A percentile compares a stretch with the other conserved stretches of the same genome.
phyloP scores from a whole-genome alignment of 2,797 vertebrate species.

The Galago senegalensis region DNA sequence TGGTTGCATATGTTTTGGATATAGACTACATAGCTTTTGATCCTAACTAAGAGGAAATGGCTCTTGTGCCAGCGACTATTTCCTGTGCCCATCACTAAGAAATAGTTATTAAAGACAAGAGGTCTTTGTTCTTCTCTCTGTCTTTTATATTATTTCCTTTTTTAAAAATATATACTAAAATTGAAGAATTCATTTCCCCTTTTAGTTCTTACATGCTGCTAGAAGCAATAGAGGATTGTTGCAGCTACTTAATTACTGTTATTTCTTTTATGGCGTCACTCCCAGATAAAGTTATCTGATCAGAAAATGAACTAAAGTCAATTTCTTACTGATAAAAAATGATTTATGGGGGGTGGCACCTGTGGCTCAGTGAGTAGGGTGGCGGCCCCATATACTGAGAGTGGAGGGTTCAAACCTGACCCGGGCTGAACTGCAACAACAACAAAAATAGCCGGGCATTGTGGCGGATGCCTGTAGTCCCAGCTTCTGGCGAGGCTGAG shows the following conservation, averaged over 20 bases:
- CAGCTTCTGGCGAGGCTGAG: too few species aligned
- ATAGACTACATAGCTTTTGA: neutral
- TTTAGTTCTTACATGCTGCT: constrained; percentile 25
- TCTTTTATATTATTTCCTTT: constrained; percentile 40
- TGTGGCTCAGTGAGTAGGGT: too few species aligned
- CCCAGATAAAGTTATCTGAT: constrained; percentile 36
- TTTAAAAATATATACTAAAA: neutral
- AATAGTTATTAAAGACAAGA: constrained; percentile 23
- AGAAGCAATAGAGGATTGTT: constrained; percentile 61
- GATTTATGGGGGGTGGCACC: neutral
- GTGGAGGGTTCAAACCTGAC: too few species aligned
- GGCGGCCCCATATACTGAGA: too few species aligned
- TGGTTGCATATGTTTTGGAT: neutral
- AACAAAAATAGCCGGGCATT: too few species aligned
- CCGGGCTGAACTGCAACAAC: too few species aligned
- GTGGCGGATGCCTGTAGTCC: too few species aligned
- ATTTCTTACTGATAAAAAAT: constrained; percentile 44
- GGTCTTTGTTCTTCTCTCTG: neutral
- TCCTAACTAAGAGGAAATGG: constrained; percentile 17
- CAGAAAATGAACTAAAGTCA: constrained; percentile 37
- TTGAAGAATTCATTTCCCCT: neutral
- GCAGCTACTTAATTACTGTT: constrained; percentile 51
- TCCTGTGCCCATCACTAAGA: constrained; percentile 39
- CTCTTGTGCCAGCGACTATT: neutral
- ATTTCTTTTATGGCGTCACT: constrained; percentile 41